Percentiles rank a stretch among this genome's conserved stretches.
These are phyloP conservation scores for Plestiodon gilberti DNA, from an alignment of 2,113 vertebrate species.

Conservation along the genomic window DNA sequence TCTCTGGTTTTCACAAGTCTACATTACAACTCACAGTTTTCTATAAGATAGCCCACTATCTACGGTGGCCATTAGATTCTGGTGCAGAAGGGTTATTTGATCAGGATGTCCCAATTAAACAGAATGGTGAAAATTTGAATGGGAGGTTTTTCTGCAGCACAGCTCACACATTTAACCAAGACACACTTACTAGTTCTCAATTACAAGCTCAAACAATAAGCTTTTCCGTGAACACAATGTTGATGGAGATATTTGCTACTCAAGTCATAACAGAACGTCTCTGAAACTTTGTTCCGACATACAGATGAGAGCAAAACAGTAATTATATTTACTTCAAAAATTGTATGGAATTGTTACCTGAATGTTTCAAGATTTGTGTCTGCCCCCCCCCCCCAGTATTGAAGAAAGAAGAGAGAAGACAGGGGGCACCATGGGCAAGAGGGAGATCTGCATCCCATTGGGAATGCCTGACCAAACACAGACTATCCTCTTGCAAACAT, in stretches of 20 bases:
- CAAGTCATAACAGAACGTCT: neutral
- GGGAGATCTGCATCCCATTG: neutral
- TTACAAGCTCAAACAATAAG: neutral
- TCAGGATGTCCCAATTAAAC: neutral
- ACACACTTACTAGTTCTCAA: neutral
- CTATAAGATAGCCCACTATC: no score
- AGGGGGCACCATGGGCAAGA: neutral
- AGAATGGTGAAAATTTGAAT: neutral
- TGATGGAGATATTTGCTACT: neutral
- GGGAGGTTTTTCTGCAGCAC: neutral
- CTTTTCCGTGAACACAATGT: neutral
- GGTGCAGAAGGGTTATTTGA: neutral
- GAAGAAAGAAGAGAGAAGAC: neutral
- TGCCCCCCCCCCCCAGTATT: neutral
- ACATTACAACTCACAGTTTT: neutral
- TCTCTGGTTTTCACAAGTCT: neutral
- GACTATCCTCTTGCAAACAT: neutral
- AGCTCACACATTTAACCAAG: neutral
- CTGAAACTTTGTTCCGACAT: conserved; percentile 12
- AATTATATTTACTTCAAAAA: neutral
- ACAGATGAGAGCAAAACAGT: neutral
- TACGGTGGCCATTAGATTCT: neutral
- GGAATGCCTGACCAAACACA: neutral
- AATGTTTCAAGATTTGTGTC: neutral
- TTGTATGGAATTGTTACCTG: neutral